phyloP scores from a whole-genome alignment of 2,113 vertebrate species.

The Proteles cristata region DNA sequence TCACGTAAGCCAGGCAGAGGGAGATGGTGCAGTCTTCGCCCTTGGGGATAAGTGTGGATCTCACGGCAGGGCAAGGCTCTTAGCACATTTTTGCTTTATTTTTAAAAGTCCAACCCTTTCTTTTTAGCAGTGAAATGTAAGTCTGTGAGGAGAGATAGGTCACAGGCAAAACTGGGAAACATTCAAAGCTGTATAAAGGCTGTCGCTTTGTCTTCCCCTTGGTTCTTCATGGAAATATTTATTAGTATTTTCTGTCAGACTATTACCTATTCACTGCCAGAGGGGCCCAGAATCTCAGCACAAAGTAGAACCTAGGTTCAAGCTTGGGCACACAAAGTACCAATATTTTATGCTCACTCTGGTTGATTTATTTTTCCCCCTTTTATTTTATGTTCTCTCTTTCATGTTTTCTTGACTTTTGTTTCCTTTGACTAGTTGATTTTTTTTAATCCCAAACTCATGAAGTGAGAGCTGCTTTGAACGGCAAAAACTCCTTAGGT shows the following conservation, averaged over 20 bases:
- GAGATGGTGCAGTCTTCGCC: not conserved
- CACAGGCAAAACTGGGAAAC: not conserved
- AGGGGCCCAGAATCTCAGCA: not conserved
- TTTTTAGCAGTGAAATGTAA: not conserved
- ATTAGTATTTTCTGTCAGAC: not conserved
- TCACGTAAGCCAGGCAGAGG: not conserved
- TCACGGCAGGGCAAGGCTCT: not conserved
- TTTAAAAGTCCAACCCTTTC: not conserved
- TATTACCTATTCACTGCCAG: not conserved
- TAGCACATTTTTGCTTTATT: not conserved
- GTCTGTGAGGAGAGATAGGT: not conserved
- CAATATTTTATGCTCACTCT: not conserved
- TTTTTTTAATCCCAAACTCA: not conserved
- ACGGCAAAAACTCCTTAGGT: constrained; percentile 25
- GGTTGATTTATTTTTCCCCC: not conserved
- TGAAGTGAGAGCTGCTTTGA: constrained; percentile 45
- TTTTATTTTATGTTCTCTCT: not conserved
- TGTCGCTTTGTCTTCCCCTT: not conserved
- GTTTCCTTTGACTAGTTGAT: constrained; percentile 42
- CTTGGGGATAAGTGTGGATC: not conserved
- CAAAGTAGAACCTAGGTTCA: not conserved
- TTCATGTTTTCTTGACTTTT: constrained; percentile 36
- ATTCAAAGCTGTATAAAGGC: not conserved
- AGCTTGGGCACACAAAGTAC: not conserved
- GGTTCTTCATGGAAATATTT: not conserved